Conservation (phyloP, 1,140 invertebrate genomes). For the Bombus cullumanus region DNA sequence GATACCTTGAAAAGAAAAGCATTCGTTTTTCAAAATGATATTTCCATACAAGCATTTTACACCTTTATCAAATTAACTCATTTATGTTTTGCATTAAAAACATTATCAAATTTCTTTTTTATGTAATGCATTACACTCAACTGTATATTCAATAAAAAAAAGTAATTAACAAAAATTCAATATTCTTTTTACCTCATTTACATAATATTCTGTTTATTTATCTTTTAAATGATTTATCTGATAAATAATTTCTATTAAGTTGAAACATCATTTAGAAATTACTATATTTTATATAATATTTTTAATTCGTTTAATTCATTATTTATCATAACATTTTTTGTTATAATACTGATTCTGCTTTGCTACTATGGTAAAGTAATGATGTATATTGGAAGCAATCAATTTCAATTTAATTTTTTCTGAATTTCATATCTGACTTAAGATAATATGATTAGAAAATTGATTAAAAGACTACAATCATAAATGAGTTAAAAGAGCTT, state of each 20-base stretch:
- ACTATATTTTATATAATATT: slow-evolving; percentile 2
- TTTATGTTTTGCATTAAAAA: slow-evolving; percentile 11
- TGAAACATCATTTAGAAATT: not conserved
- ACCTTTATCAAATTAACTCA: slow-evolving; percentile 24
- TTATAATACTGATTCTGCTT: slow-evolving; percentile 34
- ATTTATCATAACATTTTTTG: not conserved
- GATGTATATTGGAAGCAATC: not conserved
- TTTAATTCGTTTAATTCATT: not conserved
- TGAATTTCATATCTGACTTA: not conserved
- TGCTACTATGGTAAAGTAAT: not conserved
- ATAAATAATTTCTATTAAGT: not conserved
- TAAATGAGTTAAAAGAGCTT: slow-evolving; percentile 34
- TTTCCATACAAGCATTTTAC: not conserved
- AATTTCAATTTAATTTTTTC: not conserved
- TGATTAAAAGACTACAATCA: not conserved
- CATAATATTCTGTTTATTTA: not conserved
- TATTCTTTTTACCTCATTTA: not conserved
- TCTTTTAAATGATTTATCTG: not conserved
- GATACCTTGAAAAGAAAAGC: slow-evolving; percentile 30
- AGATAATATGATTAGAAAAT: not conserved
- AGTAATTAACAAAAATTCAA: not conserved
- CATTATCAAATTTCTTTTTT: not conserved
- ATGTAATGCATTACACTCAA: not conserved
- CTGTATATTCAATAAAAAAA: not conserved
- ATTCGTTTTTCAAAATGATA: not conserved